Percentiles rank a stretch among this genome's conserved stretches.
These are phyloP conservation scores for Saxidomus purpurata DNA, from an alignment of 1,140 invertebrate genomes.

Conservation along the genomic window DNA sequence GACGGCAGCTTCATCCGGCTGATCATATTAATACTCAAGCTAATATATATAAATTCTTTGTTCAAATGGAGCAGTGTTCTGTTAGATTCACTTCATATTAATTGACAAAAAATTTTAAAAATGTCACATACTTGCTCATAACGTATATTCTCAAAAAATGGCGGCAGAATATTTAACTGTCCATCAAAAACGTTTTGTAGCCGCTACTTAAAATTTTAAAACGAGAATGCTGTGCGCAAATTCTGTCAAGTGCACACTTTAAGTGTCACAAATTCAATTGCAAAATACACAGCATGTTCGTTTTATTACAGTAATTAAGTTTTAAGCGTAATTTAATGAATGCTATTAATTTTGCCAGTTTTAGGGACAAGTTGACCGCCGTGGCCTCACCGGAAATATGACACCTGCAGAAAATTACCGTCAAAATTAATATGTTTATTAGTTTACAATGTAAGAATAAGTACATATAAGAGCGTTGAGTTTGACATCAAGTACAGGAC, in stretches of 20 bases:
- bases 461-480: too few relatives aligned
- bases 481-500: too few relatives aligned
- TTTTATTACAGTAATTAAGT: conserved; percentile 54
- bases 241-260: conserved; percentile 39
- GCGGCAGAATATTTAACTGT: not conserved
- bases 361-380: conserved; percentile 21
- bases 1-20: too few relatives aligned
- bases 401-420: not conserved
- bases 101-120: too few relatives aligned
- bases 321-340: conserved; percentile 50
- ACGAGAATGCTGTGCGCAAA: not conserved
- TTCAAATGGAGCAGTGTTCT: too few relatives aligned
- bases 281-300: conserved; percentile 31
- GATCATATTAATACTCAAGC: too few relatives aligned
- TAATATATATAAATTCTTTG: too few relatives aligned
- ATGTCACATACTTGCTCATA: too few relatives aligned
- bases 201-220: not conserved
- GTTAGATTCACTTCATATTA: too few relatives aligned
- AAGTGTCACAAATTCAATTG: conserved; percentile 41
- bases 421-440: not conserved
- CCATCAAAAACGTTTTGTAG: conserved; percentile 19
- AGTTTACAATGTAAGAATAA: too few relatives aligned
- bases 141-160: too few relatives aligned
- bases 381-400: conserved; percentile 21
- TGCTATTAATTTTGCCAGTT: conserved; percentile 25